Conservation (phyloP, 2,888 invertebrate genomes). For the Athalia cordata region DNA sequence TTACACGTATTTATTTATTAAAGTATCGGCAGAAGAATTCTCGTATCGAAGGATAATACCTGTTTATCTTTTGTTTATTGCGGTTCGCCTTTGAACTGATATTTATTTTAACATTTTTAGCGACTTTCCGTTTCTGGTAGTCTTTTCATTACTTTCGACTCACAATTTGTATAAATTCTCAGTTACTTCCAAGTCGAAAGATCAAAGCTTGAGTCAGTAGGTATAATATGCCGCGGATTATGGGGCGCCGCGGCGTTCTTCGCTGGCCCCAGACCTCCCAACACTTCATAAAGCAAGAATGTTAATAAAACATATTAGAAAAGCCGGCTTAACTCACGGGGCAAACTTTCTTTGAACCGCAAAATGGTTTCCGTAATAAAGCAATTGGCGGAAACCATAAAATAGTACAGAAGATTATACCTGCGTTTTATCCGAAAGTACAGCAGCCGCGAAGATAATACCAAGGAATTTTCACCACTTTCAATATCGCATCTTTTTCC, state of each 20-base stretch:
- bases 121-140: neutral
- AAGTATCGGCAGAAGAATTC: too few relatives aligned
- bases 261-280: slow-evolving; percentile 11
- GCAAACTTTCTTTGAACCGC: neutral
- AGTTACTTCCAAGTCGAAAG: slow-evolving; percentile 21
- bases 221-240: neutral
- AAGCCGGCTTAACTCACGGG: neutral
- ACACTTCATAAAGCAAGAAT: slow-evolving; percentile 39
- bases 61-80: too few relatives aligned
- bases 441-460: too few relatives aligned
- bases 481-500: too few relatives aligned
- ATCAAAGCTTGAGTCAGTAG: slow-evolving; percentile 13
- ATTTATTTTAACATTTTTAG: neutral
- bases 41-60: too few relatives aligned
- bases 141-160: neutral
- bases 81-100: neutral
- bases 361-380: neutral
- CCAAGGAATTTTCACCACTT: neutral
- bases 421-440: too few relatives aligned
- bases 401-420: neutral
- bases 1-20: too few relatives aligned
- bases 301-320: slow-evolving; percentile 16
- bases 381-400: neutral
- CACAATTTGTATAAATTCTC: slow-evolving; percentile 2
- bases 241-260: neutral